Base-by-base conservation (phyloP, 2,113 vertebrate species). In the Hemicordylus capensis region DNA sequence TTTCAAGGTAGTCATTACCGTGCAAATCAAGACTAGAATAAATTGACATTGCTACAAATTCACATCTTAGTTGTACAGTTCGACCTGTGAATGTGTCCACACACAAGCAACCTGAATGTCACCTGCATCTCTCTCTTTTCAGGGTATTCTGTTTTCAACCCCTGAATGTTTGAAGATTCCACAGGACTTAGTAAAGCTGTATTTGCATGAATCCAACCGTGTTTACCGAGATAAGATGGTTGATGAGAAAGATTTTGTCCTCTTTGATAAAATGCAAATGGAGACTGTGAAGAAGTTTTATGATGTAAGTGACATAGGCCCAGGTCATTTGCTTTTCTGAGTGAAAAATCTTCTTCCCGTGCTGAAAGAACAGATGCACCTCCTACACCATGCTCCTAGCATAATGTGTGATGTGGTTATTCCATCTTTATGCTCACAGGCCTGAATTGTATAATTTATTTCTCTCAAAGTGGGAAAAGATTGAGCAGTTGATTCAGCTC, bases 211-310 rank as follows among this genome's bases (percentile, higher is more conserved):
- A 92, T 97, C 98, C 22, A 96, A 86, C 87, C 93, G 98, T 0
- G 98, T 99, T 90, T 99, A 99, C 94, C 93, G 97, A 83, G 98
- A 99, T 85, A 98, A 97, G 92, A 97, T 98, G 97, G 93, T 97
- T 63, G 98, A 98, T 73, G 96, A 97, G 81, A 93, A 67, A 20
- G 98, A 99, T 90, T 95, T 96, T 11, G 84, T 81, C 6, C 74
- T 92, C 88, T 99, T 98, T 94, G 98, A 99, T 94, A 98, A 97
- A 96, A 96, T 98, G 82, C 98, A 98, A 92, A 69, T 70, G 51
- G 97, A 98, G 64, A 89, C 94, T 78, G 95, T 96, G 76, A 98
- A 96, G 94, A 99, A 97, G 93, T 97, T 95, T 89, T 98, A 93
- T 26, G 94, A 98, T 1, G 98, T 98, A 90, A 97, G 97, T 95